Conservation (phyloP, 1,140 invertebrate species). For the Aphelenchoides fujianensis region DNA sequence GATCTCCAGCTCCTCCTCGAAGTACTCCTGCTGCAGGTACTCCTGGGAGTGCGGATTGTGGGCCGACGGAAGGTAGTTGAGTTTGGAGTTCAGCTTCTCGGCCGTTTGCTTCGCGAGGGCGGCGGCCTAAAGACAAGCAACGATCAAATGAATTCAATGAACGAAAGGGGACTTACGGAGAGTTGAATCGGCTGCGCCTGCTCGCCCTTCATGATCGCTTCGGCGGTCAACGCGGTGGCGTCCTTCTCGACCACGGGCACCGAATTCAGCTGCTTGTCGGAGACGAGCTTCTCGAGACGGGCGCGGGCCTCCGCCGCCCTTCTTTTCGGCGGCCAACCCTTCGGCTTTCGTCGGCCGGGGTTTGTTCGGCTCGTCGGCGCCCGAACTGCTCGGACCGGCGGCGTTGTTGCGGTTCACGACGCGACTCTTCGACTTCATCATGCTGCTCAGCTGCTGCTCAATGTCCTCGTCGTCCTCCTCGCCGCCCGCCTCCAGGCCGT, state of each 20-base stretch:
- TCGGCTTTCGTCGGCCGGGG: constrained; percentile 15
- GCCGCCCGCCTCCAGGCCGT: constrained; percentile 71
- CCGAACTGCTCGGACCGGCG: no score
- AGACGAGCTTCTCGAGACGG: constrained; percentile 36
- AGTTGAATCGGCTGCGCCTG: constrained; percentile 48
- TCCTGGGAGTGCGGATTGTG: constrained; percentile 71
- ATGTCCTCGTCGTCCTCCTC: constrained; percentile 97
- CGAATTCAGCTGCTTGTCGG: constrained; percentile 80
- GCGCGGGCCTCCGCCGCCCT: constrained; percentile 41
- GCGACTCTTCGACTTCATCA: constrained; percentile 90
- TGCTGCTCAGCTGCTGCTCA: constrained; percentile 93
- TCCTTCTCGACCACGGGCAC: constrained; percentile 78
- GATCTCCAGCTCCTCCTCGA: constrained; percentile 98
- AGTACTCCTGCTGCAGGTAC: constrained; percentile 71
- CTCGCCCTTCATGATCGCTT: constrained; percentile 73
- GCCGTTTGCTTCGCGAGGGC: constrained; percentile 69
- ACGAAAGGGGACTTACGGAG: not conserved
- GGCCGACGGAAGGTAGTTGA: constrained; percentile 84
- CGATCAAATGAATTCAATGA: not conserved
- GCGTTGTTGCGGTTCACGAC: constrained; percentile 68
- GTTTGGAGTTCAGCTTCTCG: constrained; percentile 88
- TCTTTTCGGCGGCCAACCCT: constrained; percentile 24
- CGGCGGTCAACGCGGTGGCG: constrained; percentile 81
- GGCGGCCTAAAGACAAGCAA: constrained; percentile 33
- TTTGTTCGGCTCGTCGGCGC: not conserved